Percentiles rank a stretch among this genome's conserved stretches.
Conservation (phyloP, 2,888 invertebrate species). For the Dioctria linearis region DNA sequence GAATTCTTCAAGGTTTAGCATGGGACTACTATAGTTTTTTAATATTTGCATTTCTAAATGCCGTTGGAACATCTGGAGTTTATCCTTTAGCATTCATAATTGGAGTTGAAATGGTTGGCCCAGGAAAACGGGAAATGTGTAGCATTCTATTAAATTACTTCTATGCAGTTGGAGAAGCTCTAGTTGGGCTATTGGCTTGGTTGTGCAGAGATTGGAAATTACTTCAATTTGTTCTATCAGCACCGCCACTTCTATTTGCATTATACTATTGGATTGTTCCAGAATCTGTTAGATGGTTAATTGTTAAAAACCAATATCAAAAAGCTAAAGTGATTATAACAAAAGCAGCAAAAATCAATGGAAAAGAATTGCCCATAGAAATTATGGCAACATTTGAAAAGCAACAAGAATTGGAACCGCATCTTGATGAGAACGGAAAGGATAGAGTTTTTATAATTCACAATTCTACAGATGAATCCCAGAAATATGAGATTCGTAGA, state of each 20-base stretch:
- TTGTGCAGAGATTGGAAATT: conserved; percentile 75
- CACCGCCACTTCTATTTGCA: conserved; percentile 75
- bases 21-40: conserved; percentile 73
- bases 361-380: conserved; percentile 71
- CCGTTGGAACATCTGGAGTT: conserved; percentile 76
- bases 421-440: conserved; percentile 45
- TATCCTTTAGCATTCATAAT: conserved; percentile 76
- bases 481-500: conserved; percentile 67
- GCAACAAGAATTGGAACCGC: background rate
- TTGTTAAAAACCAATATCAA: conserved; percentile 73
- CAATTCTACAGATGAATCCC: conserved; percentile 52
- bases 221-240: conserved; percentile 75
- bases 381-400: conserved; percentile 71
- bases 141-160: conserved; percentile 77
- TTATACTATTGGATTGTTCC: conserved; percentile 77
- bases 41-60: conserved; percentile 74
- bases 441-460: conserved; percentile 23
- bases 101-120: conserved; percentile 79
- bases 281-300: conserved; percentile 79
- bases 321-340: conserved; percentile 74
- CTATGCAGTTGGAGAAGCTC: conserved; percentile 77
- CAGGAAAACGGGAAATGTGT: conserved; percentile 75
- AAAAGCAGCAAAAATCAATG: conserved; percentile 74
- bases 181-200: conserved; percentile 76
- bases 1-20: conserved; percentile 73